Conservation (phyloP, 2,797 vertebrate genomes). For the Tenualosa ilisha region DNA sequence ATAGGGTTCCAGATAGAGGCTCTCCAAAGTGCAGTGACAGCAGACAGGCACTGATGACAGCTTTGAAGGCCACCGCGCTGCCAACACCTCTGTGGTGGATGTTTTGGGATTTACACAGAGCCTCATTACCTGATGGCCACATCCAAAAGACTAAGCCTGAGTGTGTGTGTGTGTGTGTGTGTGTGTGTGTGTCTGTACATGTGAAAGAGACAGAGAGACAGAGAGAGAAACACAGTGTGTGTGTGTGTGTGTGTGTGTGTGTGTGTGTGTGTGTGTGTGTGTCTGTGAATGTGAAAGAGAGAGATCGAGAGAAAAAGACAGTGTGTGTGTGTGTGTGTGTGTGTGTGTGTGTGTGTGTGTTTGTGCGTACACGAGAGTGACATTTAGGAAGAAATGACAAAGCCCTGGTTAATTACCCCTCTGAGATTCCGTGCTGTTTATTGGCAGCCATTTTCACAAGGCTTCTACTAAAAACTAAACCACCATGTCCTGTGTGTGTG, state of each 20-base stretch:
- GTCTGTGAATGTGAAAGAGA: conserved; percentile 19
- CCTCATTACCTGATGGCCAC: not conserved
- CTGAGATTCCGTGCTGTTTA: not conserved
- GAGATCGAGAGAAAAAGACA: not conserved
- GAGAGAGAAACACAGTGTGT: not conserved
- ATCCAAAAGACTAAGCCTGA: not conserved
- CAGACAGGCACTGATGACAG: not conserved
- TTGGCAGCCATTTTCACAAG: not conserved
- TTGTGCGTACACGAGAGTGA: not conserved
- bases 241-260: conserved; percentile 10
- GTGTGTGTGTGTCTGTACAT: conserved; percentile 23
- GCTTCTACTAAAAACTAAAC: not conserved
- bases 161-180: conserved; percentile 36
- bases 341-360: not conserved
- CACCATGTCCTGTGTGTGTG: not conserved
- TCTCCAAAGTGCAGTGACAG: not conserved
- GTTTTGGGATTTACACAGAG: conserved; percentile 1
- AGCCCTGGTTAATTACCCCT: not conserved
- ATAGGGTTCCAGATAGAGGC: not conserved
- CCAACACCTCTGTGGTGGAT: not conserved
- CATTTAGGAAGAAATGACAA: not conserved
- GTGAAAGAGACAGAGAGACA: too few relatives aligned
- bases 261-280: not conserved
- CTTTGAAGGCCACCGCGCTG: not conserved
- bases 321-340: not conserved